These are phyloP conservation scores for Clostera curtula DNA, from an alignment of 2,888 invertebrate species.

Conservation along the genomic window DNA sequence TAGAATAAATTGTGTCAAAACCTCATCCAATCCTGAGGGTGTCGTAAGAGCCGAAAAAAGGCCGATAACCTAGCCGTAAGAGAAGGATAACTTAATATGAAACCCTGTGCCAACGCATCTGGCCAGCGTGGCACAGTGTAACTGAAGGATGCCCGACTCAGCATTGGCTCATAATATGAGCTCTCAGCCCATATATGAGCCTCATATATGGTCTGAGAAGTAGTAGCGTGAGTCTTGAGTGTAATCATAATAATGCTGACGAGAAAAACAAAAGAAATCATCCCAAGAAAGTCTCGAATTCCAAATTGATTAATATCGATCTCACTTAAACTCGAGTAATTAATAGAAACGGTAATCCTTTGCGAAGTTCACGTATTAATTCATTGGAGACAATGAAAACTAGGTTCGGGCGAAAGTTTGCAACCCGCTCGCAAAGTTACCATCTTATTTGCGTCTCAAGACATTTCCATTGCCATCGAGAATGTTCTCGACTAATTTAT, in stretches of 20 bases:
- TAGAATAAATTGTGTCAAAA: no score
- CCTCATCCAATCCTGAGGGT: no score
- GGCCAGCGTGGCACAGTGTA: no score
- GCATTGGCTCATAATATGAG: no score
- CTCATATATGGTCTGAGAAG: no score
- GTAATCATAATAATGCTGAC: conserved; percentile 10
- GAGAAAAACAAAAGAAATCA: conserved; percentile 11
- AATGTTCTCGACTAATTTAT: conserved; percentile 15
- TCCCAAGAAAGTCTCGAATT: conserved; percentile 30
- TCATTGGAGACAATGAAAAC: conserved; percentile 54
- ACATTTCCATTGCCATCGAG: conserved; percentile 14
- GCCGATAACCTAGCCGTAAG: no score
- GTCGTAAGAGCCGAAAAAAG: no score
- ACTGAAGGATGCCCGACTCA: no score
- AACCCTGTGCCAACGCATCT: no score
- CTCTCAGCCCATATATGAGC: no score
- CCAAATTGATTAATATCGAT: conserved; percentile 64
- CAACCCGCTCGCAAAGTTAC: conserved; percentile 30
- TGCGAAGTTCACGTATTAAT: conserved; percentile 64
- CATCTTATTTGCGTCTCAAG: conserved; percentile 13
- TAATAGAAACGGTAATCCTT: conserved; percentile 68
- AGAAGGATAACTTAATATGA: no score
- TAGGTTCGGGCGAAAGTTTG: conserved; percentile 35
- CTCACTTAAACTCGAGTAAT: conserved; percentile 54
- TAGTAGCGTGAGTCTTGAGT: no score